Evolutionary conservation across 2,888 invertebrate species (phyloP).

Genomic region (Ophion costatus): DNA sequence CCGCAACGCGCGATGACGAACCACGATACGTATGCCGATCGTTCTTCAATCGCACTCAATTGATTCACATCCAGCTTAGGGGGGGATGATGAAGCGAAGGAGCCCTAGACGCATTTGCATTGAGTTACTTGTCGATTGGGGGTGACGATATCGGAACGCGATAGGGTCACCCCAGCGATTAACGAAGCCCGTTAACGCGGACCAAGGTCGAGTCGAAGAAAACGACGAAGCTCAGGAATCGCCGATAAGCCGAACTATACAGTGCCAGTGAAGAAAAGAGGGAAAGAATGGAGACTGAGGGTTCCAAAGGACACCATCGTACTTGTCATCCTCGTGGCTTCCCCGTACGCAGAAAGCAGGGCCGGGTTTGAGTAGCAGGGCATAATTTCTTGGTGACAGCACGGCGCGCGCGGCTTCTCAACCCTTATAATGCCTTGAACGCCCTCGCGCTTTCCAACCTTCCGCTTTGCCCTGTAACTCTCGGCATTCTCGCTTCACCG

Average conservation of each 20-base stretch:
- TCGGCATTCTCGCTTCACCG: slow-evolving; percentile 54
- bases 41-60: slow-evolving; percentile 75
- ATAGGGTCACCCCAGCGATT: not conserved
- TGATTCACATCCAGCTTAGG: slow-evolving; percentile 10
- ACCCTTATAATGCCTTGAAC: slow-evolving; percentile 82
- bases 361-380: slow-evolving; percentile 72
- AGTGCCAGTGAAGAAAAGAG: slow-evolving; percentile 53
- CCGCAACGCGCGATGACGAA: slow-evolving; percentile 48
- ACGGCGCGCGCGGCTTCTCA: slow-evolving; percentile 80
- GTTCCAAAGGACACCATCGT: not conserved
- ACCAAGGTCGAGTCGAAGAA: not conserved
- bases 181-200: not conserved
- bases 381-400: slow-evolving; percentile 82
- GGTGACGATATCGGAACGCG: too few relatives aligned
- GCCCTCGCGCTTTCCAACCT: slow-evolving; percentile 65
- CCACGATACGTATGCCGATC: slow-evolving; percentile 73
- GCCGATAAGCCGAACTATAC: not conserved
- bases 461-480: slow-evolving; percentile 63
- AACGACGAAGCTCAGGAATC: not conserved
- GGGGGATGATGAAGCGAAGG: slow-evolving; percentile 8
- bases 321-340: slow-evolving; percentile 61
- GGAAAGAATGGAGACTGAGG: slow-evolving; percentile 45
- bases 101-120: not conserved
- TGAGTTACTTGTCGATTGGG: not conserved
- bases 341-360: slow-evolving; percentile 47